Percentiles rank a stretch among this genome's conserved stretches.
These are phyloP conservation scores for Lepidocolaptes lacrymiger DNA, from an alignment of 2,797 vertebrate genomes.

Conservation along the genomic window DNA sequence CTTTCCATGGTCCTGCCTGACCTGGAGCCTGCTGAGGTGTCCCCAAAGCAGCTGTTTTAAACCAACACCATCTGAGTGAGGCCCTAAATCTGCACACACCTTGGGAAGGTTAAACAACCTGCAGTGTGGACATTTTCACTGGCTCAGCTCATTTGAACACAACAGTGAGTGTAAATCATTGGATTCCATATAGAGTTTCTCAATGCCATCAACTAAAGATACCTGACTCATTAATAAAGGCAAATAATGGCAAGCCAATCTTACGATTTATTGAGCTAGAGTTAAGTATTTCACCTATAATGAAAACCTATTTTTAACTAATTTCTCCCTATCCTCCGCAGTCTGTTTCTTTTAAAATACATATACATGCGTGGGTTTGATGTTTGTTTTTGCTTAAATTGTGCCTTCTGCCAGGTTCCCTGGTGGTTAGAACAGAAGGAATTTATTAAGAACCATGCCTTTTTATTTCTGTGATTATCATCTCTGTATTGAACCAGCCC, in stretches of 20 bases:
- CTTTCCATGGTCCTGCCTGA: background rate
- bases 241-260: constrained; percentile 34
- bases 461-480: background rate
- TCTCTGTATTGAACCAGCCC: background rate
- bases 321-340: background rate
- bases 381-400: constrained; percentile 9
- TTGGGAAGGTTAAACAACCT: constrained; percentile 33
- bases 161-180: constrained; percentile 38
- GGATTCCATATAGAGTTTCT: constrained; percentile 37
- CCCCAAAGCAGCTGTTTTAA: background rate
- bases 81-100: background rate
- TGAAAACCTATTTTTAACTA: constrained; percentile 5
- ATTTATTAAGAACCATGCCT: background rate
- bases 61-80: background rate
- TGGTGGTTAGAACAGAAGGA: background rate
- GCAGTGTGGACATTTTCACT: constrained; percentile 11
- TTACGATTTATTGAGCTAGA: constrained; percentile 7
- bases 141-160: constrained; percentile 44
- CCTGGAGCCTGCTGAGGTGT: fast-evolving
- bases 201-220: constrained; percentile 42
- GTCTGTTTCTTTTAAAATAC: background rate
- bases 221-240: background rate
- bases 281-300: constrained; percentile 24
- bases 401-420: background rate
- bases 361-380: background rate